phyloP scores from a whole-genome alignment of 2,888 invertebrate genomes.

The Ochropacha duplaris region DNA sequence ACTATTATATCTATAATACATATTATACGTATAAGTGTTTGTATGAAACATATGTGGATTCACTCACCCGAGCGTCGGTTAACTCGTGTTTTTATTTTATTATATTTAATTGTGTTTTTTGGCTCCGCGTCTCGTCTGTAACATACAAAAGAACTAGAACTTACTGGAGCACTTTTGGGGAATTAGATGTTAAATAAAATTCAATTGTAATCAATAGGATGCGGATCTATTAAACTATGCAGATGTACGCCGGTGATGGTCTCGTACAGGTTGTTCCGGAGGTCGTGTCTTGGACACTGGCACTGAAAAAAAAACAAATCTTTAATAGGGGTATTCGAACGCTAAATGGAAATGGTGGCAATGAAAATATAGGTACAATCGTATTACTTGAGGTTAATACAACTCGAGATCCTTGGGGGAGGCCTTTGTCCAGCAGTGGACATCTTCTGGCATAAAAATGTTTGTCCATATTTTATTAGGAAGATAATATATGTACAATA shows the following conservation, averaged over 20 bases:
- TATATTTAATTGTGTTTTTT: no score
- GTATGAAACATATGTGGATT: constrained; percentile 29
- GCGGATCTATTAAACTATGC: neutral
- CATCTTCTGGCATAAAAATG: neutral
- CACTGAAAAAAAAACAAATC: constrained; percentile 52
- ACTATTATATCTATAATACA: constrained; percentile 5
- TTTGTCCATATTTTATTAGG: neutral
- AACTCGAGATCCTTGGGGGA: no score
- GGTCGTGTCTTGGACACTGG: constrained; percentile 45
- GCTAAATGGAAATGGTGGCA: no score
- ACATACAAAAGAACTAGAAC: neutral
- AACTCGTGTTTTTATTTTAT: neutral
- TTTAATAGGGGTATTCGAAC: no score
- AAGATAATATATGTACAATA: neutral
- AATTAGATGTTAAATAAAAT: no score
- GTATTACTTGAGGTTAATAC: no score
- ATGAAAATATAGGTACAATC: no score
- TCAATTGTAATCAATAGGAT: neutral
- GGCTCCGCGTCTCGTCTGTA: no score
- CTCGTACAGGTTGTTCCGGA: constrained; percentile 43
- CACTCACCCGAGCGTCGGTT: constrained; percentile 13
- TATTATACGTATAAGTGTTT: constrained; percentile 17
- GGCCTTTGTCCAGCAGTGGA: no score
- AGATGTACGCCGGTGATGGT: neutral
- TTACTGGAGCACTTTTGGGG: neutral